Percentiles rank a stretch among this genome's conserved stretches.
phyloP scores from a whole-genome alignment of 53 echinoderm and acorn worm species.

The Holothuria scabra region DNA sequence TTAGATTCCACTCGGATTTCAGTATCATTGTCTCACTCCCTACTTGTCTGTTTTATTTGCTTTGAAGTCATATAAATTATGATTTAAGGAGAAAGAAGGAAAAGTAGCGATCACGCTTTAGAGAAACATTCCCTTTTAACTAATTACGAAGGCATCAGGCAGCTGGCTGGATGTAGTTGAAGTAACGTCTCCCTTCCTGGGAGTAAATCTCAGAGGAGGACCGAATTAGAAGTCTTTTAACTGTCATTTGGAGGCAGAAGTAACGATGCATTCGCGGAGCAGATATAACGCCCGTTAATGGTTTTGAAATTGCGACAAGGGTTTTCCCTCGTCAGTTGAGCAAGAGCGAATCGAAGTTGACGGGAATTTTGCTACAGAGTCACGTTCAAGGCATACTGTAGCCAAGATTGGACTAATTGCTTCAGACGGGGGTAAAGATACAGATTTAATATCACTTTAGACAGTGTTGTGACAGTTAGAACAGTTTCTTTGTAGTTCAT shows the following conservation, averaged over 20 bases:
- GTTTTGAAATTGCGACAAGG: constrained; percentile 29
- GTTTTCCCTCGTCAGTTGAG: constrained; percentile 9
- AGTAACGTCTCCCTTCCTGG: constrained; percentile 24
- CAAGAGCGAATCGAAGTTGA: constrained; percentile 19
- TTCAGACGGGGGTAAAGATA: constrained; percentile 5
- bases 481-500: too few species aligned
- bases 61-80: constrained; percentile 28
- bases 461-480: too few species aligned
- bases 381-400: constrained; percentile 20
- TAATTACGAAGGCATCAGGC: constrained; percentile 22
- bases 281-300: constrained; percentile 15
- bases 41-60: background rate
- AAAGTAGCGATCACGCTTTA: constrained; percentile 13
- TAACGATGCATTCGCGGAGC: background rate
- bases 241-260: constrained; percentile 32
- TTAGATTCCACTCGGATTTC: constrained; percentile 5
- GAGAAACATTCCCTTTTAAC: constrained; percentile 32
- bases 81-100: background rate
- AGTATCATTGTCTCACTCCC: background rate
- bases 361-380: constrained; percentile 6
- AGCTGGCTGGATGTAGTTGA: background rate
- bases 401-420: constrained; percentile 24
- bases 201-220: constrained; percentile 26
- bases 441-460: too few species aligned
- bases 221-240: constrained; percentile 40